These are phyloP conservation scores for Quiscalus mexicanus DNA, from an alignment of 2,113 vertebrate species.

Conservation along the genomic window DNA sequence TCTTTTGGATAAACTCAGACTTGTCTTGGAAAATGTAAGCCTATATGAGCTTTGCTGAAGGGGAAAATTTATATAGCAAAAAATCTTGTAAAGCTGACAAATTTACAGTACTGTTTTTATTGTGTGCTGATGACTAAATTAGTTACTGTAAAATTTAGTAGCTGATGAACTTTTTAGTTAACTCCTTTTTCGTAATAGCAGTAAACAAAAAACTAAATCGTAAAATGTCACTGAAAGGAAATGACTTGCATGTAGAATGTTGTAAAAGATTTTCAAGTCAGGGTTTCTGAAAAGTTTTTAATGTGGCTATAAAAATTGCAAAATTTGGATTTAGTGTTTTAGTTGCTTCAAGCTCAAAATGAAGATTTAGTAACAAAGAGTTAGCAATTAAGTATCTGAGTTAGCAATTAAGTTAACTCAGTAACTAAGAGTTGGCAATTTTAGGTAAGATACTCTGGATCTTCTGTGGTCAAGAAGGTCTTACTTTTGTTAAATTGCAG, in stretches of 20 bases:
- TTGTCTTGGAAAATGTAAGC: neutral
- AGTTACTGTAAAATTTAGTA: neutral
- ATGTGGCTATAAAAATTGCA: neutral
- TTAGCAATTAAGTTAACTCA: no score
- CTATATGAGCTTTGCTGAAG: neutral
- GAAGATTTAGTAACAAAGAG: neutral
- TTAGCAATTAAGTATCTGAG: no score
- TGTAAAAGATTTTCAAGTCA: neutral
- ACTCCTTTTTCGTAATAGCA: neutral
- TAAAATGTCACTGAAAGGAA: neutral
- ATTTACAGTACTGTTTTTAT: neutral
- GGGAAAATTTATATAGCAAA: neutral
- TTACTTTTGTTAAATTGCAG: neutral
- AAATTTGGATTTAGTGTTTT: neutral
- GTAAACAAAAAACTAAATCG: neutral
- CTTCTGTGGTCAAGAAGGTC: neutral
- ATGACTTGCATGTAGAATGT: neutral
- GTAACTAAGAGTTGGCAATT: neutral
- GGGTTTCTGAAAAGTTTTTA: neutral
- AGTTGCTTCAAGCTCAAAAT: neutral
- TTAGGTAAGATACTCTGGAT: neutral
- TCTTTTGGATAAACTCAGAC: neutral
- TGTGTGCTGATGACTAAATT: neutral
- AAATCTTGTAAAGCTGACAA: neutral
- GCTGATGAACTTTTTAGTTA: neutral